Conservation (phyloP, 2,797 vertebrate species). For the Urosaurus nigricauda region DNA sequence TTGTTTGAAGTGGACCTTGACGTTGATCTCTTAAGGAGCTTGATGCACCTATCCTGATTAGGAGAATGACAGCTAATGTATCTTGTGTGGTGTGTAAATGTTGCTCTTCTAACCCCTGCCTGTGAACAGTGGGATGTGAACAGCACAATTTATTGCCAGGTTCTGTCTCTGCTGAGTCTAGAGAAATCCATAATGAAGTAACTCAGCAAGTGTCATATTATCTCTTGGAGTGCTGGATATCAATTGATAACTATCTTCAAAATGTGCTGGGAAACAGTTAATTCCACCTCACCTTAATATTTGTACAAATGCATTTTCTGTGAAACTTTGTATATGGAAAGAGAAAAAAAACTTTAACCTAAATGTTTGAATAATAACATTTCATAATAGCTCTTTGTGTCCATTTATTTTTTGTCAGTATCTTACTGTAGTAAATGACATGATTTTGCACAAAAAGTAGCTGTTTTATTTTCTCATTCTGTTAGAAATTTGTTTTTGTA, state of each 20-base stretch:
- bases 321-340: neutral
- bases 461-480: neutral
- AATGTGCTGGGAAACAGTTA: slow-evolving; percentile 43
- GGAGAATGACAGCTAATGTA: slow-evolving; percentile 63
- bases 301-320: neutral
- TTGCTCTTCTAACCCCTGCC: slow-evolving; percentile 42
- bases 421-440: neutral
- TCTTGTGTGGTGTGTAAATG: slow-evolving; percentile 57
- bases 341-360: neutral
- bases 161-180: slow-evolving; percentile 49
- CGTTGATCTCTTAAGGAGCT: slow-evolving; percentile 63
- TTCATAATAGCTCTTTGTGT: neutral
- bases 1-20: slow-evolving; percentile 34
- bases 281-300: neutral
- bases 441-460: slow-evolving; percentile 2
- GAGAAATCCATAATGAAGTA: slow-evolving; percentile 52
- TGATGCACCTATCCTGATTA: slow-evolving; percentile 52
- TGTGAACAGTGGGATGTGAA: slow-evolving; percentile 48
- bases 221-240: slow-evolving; percentile 35
- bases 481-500: neutral
- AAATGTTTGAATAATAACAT: neutral
- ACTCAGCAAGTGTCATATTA: slow-evolving; percentile 45
- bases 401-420: neutral
- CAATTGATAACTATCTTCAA: slow-evolving; percentile 42
- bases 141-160: slow-evolving; percentile 52